Percentiles rank a stretch among this genome's conserved stretches.
phyloP scores from a whole-genome alignment of 64 coral and sea anemone genomes.

The Montipora sp. region DNA sequence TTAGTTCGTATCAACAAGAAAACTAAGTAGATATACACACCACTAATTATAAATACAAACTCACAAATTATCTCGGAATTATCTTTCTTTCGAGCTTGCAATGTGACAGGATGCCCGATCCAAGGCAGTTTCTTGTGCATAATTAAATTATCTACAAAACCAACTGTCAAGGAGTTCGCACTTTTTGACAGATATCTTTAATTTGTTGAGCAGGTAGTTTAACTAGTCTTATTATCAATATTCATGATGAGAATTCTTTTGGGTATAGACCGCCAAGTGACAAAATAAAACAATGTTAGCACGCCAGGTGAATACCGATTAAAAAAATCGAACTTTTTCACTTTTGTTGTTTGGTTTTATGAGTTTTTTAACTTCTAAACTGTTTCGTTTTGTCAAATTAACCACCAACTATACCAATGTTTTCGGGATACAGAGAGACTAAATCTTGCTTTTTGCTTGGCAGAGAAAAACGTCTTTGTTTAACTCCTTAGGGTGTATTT shows the following conservation, averaged over 20 bases:
- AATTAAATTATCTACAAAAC: slow-evolving; percentile 16
- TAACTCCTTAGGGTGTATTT: too few species aligned
- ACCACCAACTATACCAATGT: background rate
- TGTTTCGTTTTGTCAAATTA: background rate
- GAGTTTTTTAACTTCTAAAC: background rate
- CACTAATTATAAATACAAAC: background rate
- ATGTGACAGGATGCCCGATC: background rate
- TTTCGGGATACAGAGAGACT: background rate
- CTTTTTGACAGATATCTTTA: slow-evolving; percentile 33
- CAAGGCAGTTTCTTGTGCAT: slow-evolving; percentile 15
- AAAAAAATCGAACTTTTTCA: background rate
- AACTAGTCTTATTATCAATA: slow-evolving; percentile 48
- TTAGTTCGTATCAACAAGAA: background rate
- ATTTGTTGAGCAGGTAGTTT: slow-evolving; percentile 46
- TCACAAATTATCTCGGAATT: background rate
- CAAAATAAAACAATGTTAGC: slow-evolving; percentile 17
- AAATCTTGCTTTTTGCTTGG: background rate
- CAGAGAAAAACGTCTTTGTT: background rate
- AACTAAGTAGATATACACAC: background rate
- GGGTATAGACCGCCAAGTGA: slow-evolving; percentile 2
- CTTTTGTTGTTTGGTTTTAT: background rate
- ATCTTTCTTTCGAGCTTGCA: background rate
- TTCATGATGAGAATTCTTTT: slow-evolving; percentile 8
- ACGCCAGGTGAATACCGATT: background rate
- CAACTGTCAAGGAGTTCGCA: background rate